Conservation (phyloP, 2,888 invertebrate genomes). For the Mythimna ferrago region DNA sequence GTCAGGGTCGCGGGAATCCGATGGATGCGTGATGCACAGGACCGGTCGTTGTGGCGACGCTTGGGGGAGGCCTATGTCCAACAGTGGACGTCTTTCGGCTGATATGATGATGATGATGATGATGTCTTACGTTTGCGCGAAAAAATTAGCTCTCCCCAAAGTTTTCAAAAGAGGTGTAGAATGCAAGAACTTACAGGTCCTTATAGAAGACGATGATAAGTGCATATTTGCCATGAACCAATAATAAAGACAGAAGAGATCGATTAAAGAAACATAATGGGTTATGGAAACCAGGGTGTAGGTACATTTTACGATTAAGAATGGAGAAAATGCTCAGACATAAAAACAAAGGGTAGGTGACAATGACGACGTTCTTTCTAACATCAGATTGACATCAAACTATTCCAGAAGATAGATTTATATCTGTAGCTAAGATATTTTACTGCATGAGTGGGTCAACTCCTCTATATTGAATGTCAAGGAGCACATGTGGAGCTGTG, state of each 20-base stretch:
- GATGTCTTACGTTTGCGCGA: not conserved
- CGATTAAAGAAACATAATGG: not conserved
- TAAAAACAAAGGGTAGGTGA: too few species aligned
- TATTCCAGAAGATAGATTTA: not conserved
- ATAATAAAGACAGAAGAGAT: not conserved
- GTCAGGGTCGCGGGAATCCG: too few species aligned
- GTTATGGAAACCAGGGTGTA: not conserved
- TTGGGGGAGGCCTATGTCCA: too few species aligned
- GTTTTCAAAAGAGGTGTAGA: not conserved
- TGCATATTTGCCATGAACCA: not conserved
- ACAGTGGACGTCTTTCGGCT: too few species aligned
- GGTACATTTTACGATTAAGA: not conserved
- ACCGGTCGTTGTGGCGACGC: too few species aligned
- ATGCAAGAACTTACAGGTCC: too few species aligned
- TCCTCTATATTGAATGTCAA: conserved; percentile 60
- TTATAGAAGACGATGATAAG: not conserved
- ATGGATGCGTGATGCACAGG: too few species aligned
- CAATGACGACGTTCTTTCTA: too few species aligned
- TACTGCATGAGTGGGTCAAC: conserved; percentile 19
- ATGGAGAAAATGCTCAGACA: not conserved
- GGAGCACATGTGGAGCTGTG: conserved; percentile 60
- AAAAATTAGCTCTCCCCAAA: not conserved
- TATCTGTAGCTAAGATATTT: not conserved
- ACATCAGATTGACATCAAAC: too few species aligned
- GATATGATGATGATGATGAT: too few species aligned